Conservation (phyloP, 53 echinoderm and acorn worm species). For the Holothuria leucospilota region DNA sequence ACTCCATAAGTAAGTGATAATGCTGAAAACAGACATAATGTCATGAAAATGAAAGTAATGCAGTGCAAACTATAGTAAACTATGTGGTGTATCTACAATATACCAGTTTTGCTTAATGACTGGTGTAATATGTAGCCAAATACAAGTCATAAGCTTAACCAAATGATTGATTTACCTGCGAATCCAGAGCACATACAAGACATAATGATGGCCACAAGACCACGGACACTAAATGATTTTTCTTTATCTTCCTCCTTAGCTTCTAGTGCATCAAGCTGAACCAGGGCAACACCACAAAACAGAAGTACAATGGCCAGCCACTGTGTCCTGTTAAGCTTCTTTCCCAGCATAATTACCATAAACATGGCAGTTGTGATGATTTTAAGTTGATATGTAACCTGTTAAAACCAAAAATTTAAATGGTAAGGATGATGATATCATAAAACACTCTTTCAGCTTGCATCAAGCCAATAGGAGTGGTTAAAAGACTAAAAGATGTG, state of each 20-base stretch:
- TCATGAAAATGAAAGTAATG: too few relatives aligned
- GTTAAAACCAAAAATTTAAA: neutral
- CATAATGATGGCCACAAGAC: constrained; percentile 78
- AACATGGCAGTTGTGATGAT: constrained; percentile 97
- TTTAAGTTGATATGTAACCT: constrained; percentile 99
- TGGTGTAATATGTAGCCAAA: too few relatives aligned
- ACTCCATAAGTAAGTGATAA: too few relatives aligned
- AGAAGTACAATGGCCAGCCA: constrained; percentile 89
- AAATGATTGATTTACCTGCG: constrained; percentile 70
- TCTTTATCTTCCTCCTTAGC: constrained; percentile 8
- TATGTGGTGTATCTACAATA: too few relatives aligned
- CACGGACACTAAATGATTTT: constrained; percentile 71
- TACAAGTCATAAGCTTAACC: too few relatives aligned
- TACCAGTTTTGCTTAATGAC: too few relatives aligned
- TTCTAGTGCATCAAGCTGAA: constrained; percentile 85
- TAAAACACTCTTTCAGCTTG: too few relatives aligned
- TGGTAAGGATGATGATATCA: neutral
- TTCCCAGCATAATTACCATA: constrained; percentile 88
- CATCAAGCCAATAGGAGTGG: too few relatives aligned
- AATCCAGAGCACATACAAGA: constrained; percentile 98
- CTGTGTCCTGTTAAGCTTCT: constrained; percentile 75
- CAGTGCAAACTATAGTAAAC: too few relatives aligned
- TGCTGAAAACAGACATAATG: too few relatives aligned
- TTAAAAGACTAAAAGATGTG: too few relatives aligned
- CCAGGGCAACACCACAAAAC: constrained; percentile 88